Percentiles rank a stretch among this genome's conserved stretches.
These are phyloP conservation scores for Nephrotoma appendiculata DNA, from an alignment of 2,888 invertebrate genomes.

Conservation along the genomic window DNA sequence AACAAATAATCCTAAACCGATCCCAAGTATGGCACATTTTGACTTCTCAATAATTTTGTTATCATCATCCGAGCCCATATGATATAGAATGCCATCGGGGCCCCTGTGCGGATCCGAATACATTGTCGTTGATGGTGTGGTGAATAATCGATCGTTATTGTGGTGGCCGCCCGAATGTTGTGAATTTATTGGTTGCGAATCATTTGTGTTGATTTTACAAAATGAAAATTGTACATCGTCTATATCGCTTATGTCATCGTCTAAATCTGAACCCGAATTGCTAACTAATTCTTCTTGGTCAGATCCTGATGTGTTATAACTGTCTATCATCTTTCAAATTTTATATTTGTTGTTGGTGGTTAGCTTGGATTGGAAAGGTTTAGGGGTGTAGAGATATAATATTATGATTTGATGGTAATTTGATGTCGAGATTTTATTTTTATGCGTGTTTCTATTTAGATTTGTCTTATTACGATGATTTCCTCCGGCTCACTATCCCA, in stretches of 20 bases:
- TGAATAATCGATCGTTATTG: conserved; percentile 7
- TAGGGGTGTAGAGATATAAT: not conserved
- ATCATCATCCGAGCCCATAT: not conserved
- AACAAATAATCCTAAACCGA: conserved; percentile 31
- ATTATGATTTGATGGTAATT: not conserved
- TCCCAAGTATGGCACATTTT: conserved; percentile 33
- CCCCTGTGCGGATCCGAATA: not conserved
- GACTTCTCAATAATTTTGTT: conserved; percentile 9
- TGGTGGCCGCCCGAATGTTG: conserved; percentile 7
- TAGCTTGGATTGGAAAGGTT: not conserved
- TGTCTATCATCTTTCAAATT: conserved; percentile 7
- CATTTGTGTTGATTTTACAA: conserved; percentile 11
- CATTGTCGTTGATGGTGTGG: conserved; percentile 15
- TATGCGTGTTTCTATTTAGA: not conserved
- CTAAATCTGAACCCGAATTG: conserved; percentile 15
- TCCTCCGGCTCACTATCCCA: not conserved
- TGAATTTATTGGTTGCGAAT: conserved; percentile 9
- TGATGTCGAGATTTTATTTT: not conserved
- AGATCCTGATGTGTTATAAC: conserved; percentile 10
- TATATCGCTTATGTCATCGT: conserved; percentile 14
- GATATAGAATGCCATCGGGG: not conserved
- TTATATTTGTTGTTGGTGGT: not conserved
- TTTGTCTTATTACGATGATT: not conserved
- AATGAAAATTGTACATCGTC: conserved; percentile 14
- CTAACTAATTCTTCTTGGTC: conserved; percentile 19